phyloP scores from a whole-genome alignment of 30 jellyfish, hydroid and myxozoan species.

The Hydractinia symbiolongicarpus region DNA sequence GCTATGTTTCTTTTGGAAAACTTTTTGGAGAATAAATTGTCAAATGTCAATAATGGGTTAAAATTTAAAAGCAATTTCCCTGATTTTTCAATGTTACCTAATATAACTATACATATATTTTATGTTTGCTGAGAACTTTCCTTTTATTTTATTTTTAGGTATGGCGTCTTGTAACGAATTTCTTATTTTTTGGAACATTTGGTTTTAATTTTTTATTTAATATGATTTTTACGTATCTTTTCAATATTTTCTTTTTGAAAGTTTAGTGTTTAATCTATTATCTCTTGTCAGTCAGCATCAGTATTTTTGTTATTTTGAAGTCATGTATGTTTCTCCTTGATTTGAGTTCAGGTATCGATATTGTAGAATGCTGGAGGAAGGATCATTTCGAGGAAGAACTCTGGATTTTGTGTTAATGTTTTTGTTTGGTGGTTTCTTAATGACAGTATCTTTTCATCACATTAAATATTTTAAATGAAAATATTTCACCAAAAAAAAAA shows the following conservation, averaged over 20 bases:
- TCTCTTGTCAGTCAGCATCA: too few relatives aligned
- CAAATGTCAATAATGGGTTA: too few relatives aligned
- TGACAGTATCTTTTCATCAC: slow-evolving; percentile 78
- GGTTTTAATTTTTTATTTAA: slow-evolving; percentile 88
- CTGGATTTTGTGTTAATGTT: slow-evolving; percentile 89
- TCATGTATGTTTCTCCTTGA: slow-evolving; percentile 21
- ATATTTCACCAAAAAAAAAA: too few relatives aligned
- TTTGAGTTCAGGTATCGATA: slow-evolving; percentile 54
- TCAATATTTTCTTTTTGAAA: not conserved
- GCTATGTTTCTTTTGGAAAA: too few relatives aligned
- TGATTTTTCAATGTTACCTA: too few relatives aligned
- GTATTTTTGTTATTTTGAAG: too few relatives aligned
- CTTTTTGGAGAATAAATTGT: too few relatives aligned
- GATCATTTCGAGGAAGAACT: slow-evolving; percentile 86
- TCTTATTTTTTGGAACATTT: slow-evolving; percentile 89
- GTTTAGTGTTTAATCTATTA: too few relatives aligned
- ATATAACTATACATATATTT: too few relatives aligned
- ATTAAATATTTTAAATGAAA: too few relatives aligned
- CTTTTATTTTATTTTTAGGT: slow-evolving; percentile 38
- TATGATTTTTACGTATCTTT: slow-evolving; percentile 97
- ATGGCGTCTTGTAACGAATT: slow-evolving; percentile 88
- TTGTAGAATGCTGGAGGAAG: slow-evolving; percentile 95
- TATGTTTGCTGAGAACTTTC: not conserved
- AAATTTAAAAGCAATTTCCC: too few relatives aligned
- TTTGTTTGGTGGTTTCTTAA: slow-evolving; percentile 74